Evolutionary conservation across 2,888 invertebrate genomes (phyloP).

Genomic region (Sturmia bella): DNA sequence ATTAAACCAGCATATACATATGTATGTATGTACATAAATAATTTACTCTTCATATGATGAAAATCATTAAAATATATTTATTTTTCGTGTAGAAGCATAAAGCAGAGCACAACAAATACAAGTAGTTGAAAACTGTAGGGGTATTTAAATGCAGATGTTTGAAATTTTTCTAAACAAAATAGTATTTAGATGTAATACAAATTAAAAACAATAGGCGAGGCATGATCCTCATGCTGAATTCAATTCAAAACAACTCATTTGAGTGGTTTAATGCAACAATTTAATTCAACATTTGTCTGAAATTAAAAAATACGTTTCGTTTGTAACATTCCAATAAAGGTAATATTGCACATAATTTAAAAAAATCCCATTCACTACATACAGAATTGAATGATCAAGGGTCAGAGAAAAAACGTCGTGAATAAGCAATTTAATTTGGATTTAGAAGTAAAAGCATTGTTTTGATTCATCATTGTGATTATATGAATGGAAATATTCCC

Average conservation of each 20-base stretch:
- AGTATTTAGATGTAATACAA: neutral
- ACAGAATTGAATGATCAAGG: neutral
- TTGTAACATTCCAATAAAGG: slow-evolving; percentile 1
- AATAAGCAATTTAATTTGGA: too few species aligned
- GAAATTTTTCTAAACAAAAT: slow-evolving; percentile 1
- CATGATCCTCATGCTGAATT: slow-evolving; percentile 8
- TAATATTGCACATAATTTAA: neutral
- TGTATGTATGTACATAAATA: too few species aligned
- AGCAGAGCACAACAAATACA: slow-evolving; percentile 6
- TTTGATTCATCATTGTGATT: too few species aligned
- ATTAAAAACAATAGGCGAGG: neutral
- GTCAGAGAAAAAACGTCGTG: too few species aligned
- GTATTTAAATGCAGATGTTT: slow-evolving; percentile 16
- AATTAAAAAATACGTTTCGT: neutral
- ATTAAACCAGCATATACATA: slow-evolving; percentile 31
- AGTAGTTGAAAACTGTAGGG: slow-evolving; percentile 7
- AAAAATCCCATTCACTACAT: neutral
- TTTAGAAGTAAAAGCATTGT: too few species aligned
- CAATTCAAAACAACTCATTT: slow-evolving; percentile 34
- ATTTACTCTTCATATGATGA: slow-evolving; percentile 5
- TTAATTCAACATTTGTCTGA: slow-evolving; percentile 19
- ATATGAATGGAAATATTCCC: too few species aligned
- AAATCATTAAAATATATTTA: slow-evolving; percentile 3
- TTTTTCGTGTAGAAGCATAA: neutral
- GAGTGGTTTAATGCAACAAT: slow-evolving; percentile 41